A percentile compares a stretch with the other conserved stretches of the same genome.
phyloP scores from a whole-genome alignment of 2,888 invertebrate genomes.

The Chrysolina oricalcia region DNA sequence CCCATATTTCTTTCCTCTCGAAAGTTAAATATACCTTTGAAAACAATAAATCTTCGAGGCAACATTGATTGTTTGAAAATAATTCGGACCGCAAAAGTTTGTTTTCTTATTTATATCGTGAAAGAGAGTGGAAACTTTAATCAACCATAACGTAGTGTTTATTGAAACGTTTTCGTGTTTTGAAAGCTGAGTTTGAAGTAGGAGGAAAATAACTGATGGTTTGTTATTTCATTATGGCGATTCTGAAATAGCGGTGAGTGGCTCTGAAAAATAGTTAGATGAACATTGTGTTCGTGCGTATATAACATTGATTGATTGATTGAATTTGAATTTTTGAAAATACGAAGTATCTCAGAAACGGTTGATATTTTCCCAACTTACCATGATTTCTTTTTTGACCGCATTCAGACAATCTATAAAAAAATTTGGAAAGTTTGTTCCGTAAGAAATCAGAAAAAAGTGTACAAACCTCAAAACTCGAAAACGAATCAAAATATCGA shows the following conservation, averaged over 20 bases:
- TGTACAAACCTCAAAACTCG: too few species aligned
- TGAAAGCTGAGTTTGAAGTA: not conserved
- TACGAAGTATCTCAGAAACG: too few species aligned
- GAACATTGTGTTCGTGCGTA: too few species aligned
- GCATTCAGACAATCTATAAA: too few species aligned
- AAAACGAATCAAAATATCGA: too few species aligned
- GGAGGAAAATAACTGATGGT: not conserved
- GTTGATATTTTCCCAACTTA: too few species aligned
- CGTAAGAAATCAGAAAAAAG: too few species aligned
- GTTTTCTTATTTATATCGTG: not conserved
- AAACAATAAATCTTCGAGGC: not conserved
- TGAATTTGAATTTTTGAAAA: too few species aligned
- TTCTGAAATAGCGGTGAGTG: not conserved
- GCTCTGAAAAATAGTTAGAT: too few species aligned
- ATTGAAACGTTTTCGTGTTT: not conserved
- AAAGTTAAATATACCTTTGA: not conserved
- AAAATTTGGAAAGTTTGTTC: too few species aligned
- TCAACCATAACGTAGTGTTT: constrained; percentile 2
- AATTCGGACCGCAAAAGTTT: not conserved
- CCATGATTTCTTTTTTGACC: too few species aligned
- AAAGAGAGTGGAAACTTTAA: not conserved
- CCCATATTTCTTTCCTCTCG: not conserved
- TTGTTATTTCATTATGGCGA: not conserved
- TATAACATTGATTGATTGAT: too few species aligned
- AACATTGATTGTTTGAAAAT: constrained; percentile 16